phyloP scores from a whole-genome alignment of 2,113 vertebrate genomes.

The Ophthalmolycus amberensis region DNA sequence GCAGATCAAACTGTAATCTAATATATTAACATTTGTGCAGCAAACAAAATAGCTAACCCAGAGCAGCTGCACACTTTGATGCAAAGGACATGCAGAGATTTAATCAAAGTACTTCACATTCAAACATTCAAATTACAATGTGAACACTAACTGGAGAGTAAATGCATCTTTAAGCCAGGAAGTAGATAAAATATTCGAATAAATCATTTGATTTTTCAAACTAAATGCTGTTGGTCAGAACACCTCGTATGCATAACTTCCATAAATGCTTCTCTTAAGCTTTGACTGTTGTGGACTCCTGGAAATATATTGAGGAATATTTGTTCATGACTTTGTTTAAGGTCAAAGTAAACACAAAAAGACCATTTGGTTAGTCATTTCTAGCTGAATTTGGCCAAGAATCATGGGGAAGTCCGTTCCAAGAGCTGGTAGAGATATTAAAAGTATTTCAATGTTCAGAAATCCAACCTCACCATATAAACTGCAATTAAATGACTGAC shows the following conservation, averaged over 20 bases:
- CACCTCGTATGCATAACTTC: neutral
- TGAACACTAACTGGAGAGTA: slow-evolving; percentile 10
- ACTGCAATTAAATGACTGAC: slow-evolving; percentile 26
- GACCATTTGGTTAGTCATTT: slow-evolving; percentile 19
- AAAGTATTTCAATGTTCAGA: slow-evolving; percentile 21
- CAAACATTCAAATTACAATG: neutral
- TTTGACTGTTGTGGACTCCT: slow-evolving; percentile 36
- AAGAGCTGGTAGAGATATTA: neutral
- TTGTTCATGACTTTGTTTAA: slow-evolving; percentile 31
- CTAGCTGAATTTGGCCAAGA: slow-evolving; percentile 26
- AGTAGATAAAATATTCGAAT: slow-evolving; percentile 15
- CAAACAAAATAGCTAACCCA: neutral
- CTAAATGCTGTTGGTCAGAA: slow-evolving; percentile 32
- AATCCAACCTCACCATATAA: neutral
- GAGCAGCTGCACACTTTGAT: neutral
- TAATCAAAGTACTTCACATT: neutral
- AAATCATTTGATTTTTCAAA: slow-evolving; percentile 22
- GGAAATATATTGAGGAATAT: slow-evolving; percentile 32
- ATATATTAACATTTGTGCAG: neutral
- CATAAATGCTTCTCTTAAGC: slow-evolving; percentile 10
- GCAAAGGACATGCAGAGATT: neutral
- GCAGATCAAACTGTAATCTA: neutral
- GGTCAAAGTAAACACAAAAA: slow-evolving; percentile 42
- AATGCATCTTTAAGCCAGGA: neutral
- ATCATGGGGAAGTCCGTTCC: neutral